Base-by-base conservation (phyloP, 2,797 vertebrate species). In the Monodelphis domestica region DNA sequence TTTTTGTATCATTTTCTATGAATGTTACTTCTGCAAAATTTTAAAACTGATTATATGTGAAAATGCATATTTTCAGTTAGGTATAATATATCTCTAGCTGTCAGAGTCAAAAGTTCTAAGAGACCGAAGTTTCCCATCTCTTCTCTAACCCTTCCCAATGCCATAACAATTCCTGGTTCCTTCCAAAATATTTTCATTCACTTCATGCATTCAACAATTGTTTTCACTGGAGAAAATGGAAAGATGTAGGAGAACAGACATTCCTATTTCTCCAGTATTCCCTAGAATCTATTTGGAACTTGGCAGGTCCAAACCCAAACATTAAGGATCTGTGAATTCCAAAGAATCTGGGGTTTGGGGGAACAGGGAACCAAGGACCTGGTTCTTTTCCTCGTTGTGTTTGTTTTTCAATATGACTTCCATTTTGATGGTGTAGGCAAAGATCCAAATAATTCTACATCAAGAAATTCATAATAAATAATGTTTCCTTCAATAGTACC, bases 101-200 rank as follows among this genome's bases (percentile, higher is more conserved):
- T 87, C 70, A 87, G 87, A 45, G 9, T 70, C 15, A 54, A 78
- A 93, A 70, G n/a, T 90, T 54, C 1, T 28, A 89, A 96, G 87
- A n/a, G 53, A 87, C 26, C 14, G 57, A 88, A 78, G 38, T 89
- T 53, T 91, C 90, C 70, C 92, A 54, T 24, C 29, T 92, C 88
- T 87, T 90, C 53, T 93, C 94, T 92, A 90, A 54, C 28, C 54
- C 57, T 78, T 89, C 38, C 59, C 29, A 93, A 94, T 56, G 89
- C 45, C 17, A 38, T 38, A 57, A 93, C 10, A 78, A 52, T 59
- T 38, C 91, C 55, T n/a, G 29, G 38, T 53, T 59, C n/a, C 91
- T 88, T 14, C 90, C 33, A 33, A 7, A n/a, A 59, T 3, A 56
- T 59, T 91, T 91, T 26, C 55, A 89, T n/a, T n/a, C n/a, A 2